Evolutionary conservation across 2,113 vertebrate genomes (phyloP).

Genomic region (Corynorhinus townsendii): DNA sequence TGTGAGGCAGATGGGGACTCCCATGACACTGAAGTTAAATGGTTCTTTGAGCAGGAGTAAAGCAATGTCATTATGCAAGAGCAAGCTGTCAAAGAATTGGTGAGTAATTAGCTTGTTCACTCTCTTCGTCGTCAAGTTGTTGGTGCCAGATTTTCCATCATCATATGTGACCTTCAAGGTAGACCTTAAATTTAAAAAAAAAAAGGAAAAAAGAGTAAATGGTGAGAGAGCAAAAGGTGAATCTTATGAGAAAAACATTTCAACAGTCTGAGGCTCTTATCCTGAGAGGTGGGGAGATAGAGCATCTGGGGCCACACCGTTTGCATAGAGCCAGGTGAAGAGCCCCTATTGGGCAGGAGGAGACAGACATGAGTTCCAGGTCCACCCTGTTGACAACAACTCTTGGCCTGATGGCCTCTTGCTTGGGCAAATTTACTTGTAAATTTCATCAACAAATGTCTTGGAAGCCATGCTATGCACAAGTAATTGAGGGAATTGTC

Average conservation of each 20-base stretch:
- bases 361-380: too few relatives aligned
- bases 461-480: background rate
- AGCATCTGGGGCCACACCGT: rapidly evolving
- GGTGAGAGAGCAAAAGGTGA: background rate
- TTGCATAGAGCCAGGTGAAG: background rate
- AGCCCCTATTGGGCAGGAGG: too few relatives aligned
- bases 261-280: background rate
- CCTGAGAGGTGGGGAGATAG: background rate
- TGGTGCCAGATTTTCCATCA: background rate
- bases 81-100: constrained; percentile 6
- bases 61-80: constrained; percentile 65
- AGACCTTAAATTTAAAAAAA: constrained; percentile 15
- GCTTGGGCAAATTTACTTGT: background rate
- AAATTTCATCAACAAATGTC: background rate
- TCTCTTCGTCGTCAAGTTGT: background rate
- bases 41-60: constrained; percentile 62
- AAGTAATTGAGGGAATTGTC: background rate
- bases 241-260: background rate
- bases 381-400: background rate
- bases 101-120: constrained; percentile 58
- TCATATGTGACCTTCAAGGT: background rate
- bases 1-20: constrained; percentile 47
- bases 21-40: background rate
- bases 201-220: background rate
- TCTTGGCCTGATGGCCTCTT: background rate